A percentile compares a stretch with the other conserved stretches of the same genome.
Conservation (phyloP, 92 coral and sea anemone genomes). For the Nematostella vectensis region DNA sequence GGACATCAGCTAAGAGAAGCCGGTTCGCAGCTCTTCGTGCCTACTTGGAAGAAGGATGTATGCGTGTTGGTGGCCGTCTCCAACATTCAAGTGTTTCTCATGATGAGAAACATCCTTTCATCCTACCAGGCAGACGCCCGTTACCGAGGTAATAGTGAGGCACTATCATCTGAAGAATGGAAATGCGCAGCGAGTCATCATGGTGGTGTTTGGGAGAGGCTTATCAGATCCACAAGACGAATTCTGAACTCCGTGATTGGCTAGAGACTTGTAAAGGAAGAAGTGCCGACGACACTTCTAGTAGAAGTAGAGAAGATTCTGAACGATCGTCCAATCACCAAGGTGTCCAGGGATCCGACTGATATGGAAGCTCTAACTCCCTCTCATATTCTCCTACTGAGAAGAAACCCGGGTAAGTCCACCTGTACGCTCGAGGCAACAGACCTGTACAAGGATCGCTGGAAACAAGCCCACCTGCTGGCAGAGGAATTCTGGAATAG, state of each 20-base stretch:
- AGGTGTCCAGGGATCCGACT: background rate
- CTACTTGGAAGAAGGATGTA: too few species aligned
- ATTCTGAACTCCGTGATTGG: background rate
- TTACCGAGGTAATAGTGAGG: too few species aligned
- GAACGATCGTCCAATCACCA: conserved; percentile 1
- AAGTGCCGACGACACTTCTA: background rate
- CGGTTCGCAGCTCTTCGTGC: too few species aligned
- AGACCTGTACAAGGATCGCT: background rate
- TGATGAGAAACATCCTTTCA: too few species aligned
- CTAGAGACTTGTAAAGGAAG: background rate
- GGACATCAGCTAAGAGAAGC: too few species aligned
- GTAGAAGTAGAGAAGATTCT: background rate
- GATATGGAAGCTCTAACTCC: background rate
- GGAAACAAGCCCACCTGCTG: background rate
- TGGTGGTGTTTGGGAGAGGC: background rate
- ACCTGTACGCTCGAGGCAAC: background rate
- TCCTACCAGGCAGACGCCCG: too few species aligned
- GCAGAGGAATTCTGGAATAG: background rate
- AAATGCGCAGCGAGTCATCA: background rate
- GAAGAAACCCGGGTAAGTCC: background rate
- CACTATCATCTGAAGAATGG: too few species aligned
- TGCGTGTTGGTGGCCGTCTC: too few species aligned
- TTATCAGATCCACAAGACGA: background rate
- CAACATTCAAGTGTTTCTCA: too few species aligned
- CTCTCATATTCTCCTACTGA: background rate